phyloP scores from a whole-genome alignment of 2,113 vertebrate species.

The Notothenia rossii region DNA sequence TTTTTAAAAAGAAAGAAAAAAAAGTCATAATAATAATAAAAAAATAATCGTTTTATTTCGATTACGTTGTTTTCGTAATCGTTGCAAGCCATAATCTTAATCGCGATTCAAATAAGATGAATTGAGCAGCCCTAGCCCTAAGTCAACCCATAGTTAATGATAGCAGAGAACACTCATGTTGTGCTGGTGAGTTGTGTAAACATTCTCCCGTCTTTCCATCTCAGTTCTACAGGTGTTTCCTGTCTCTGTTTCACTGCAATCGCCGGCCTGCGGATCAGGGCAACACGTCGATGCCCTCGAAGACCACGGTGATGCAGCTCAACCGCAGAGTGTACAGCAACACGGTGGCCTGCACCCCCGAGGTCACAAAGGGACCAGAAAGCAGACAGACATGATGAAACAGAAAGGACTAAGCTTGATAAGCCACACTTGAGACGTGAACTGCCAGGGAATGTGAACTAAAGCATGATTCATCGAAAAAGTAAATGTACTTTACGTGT shows the following conservation, averaged over 20 bases:
- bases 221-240: slow-evolving; percentile 90
- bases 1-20: too few relatives aligned
- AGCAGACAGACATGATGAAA: not conserved
- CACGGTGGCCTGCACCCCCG: slow-evolving; percentile 69
- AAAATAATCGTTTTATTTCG: too few relatives aligned
- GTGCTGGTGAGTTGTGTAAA: not conserved
- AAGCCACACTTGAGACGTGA: not conserved
- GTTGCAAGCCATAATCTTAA: too few relatives aligned
- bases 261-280: slow-evolving; percentile 57
- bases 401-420: not conserved
- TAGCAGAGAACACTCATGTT: not conserved
- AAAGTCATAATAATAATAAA: too few relatives aligned
- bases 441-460: slow-evolving; percentile 6
- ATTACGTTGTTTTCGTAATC: too few relatives aligned
- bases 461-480: not conserved
- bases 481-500: slow-evolving; percentile 26
- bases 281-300: slow-evolving; percentile 76
- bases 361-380: slow-evolving; percentile 8
- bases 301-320: slow-evolving; percentile 82
- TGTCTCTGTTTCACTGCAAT: slow-evolving; percentile 83
- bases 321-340: slow-evolving; percentile 77
- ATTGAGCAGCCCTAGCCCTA: too few relatives aligned
- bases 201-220: not conserved
- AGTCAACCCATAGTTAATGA: not conserved
- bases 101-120: too few relatives aligned